Evolutionary conservation across 1,140 invertebrate genomes (phyloP), one percentile per base, ranked within the genome.

Genomic region (Aphidius gifuensis): DNA sequence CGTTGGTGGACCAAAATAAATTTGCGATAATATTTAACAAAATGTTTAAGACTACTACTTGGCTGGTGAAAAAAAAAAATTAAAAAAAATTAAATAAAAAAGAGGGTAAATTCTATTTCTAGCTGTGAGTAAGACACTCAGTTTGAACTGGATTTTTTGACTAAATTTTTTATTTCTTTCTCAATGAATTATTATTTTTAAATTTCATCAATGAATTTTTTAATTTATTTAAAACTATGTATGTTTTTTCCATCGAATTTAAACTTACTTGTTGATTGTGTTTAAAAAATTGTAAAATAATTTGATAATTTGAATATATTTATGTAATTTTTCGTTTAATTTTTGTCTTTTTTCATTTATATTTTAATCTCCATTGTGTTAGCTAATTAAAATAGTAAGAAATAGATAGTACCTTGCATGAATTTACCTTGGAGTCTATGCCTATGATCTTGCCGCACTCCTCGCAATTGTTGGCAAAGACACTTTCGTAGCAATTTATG

Each of bases 401-500:
- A 32, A 32, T 32, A 32, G 23, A 32, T 32, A 32, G 23, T 32
- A 32, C 23, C 23, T 32, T 32, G 23, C 23, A 32, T 32, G 23
- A 11, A 50, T 75, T 82, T 81, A 98, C 97, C 94, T 99, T 99
- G 64, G 95, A 98, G 83, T 99, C 97, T 73, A 99, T 99, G 74
- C 97, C 97, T 83, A 99, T 99, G 74, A 90, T 91, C 83, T 96
- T 96, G 82, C 89, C 92, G 85, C 97, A 99, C 77, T 99, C 96
- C 78, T 99, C 96, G 85, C 97, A 99, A 69, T 90, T 90, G 80
- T 99, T 99, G 63, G 97, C 96, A 83, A 99, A 99, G 61, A 94
- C 92, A 74, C 93, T 94, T 84, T 99, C 97, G 86, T 99, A 99
- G 81, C 97, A 99, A 80, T 96, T 96, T 83, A 99, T 97, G 86